phyloP scores from a whole-genome alignment of 2,797 vertebrate genomes.

The Diglossa cyanea region DNA sequence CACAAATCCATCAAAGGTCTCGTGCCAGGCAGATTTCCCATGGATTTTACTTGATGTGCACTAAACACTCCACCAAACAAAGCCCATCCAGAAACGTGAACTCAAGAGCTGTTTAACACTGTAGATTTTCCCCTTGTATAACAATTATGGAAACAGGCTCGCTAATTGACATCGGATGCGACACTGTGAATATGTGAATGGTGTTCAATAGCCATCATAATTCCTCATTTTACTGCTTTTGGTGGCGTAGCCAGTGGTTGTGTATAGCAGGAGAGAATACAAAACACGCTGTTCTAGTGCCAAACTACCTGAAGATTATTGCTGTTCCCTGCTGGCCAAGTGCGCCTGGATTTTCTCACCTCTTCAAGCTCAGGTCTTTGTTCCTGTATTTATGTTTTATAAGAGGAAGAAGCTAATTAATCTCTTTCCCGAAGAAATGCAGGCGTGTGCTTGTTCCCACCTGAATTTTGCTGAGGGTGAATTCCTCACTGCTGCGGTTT shows the following conservation, averaged over 20 bases:
- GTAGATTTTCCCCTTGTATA: constrained; percentile 66
- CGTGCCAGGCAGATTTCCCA: not conserved
- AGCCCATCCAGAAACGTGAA: constrained; percentile 32
- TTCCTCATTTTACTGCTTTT: constrained; percentile 54
- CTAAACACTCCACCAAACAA: constrained; percentile 59
- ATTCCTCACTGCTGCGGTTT: not conserved
- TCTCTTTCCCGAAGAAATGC: not conserved
- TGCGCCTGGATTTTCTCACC: not conserved
- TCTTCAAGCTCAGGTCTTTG: not conserved
- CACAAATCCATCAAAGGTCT: not conserved
- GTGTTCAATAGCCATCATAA: constrained; percentile 48
- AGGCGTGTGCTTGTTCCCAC: not conserved
- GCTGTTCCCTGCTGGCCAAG: not conserved
- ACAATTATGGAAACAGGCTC: constrained; percentile 53
- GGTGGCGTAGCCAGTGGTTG: not conserved
- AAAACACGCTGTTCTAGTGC: accelerated
- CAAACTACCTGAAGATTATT: not conserved
- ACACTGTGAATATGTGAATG: constrained; percentile 19
- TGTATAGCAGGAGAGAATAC: not conserved
- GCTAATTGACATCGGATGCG: constrained; percentile 48
- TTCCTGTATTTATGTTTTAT: constrained; percentile 5
- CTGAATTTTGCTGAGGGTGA: constrained; percentile 16
- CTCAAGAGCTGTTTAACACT: constrained; percentile 61
- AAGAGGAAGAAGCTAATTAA: constrained; percentile 34
- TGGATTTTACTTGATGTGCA: not conserved